Percentiles rank a stretch among this genome's conserved stretches.
Evolutionary conservation across 2,113 vertebrate genomes (phyloP).

Genomic region (Caranx melampygus): DNA sequence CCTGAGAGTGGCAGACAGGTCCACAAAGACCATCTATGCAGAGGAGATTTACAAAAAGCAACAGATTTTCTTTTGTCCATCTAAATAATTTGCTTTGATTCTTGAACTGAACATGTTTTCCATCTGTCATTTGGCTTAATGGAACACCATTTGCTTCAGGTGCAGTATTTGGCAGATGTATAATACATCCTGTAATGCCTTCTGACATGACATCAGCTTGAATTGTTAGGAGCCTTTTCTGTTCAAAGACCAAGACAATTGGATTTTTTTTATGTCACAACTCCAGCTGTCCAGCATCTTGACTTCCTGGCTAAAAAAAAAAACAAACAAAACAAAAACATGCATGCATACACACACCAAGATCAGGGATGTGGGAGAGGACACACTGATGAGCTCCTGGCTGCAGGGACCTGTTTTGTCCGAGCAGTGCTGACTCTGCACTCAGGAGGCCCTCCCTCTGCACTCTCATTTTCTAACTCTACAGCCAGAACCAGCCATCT

Average conservation of each 20-base stretch:
- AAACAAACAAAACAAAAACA: too few species aligned
- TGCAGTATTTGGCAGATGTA: background rate
- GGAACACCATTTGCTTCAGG: background rate
- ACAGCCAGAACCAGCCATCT: conserved; percentile 16
- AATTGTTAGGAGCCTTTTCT: background rate
- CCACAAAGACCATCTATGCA: background rate
- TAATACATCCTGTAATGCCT: background rate
- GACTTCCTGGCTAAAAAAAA: background rate
- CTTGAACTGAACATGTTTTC: background rate
- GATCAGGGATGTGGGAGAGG: background rate
- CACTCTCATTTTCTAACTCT: conserved; percentile 26
- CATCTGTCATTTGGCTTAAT: background rate
- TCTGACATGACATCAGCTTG: background rate
- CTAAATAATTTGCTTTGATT: background rate
- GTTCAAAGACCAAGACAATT: background rate
- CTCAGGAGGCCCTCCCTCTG: conserved; percentile 3
- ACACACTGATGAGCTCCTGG: background rate
- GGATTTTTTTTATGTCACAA: background rate
- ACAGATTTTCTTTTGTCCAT: background rate
- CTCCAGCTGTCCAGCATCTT: background rate
- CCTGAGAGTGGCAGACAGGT: background rate
- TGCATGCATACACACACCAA: too few species aligned
- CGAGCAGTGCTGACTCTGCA: conserved; percentile 12
- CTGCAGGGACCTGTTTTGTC: conserved; percentile 8
- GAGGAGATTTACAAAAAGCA: conserved; percentile 3